These are phyloP conservation scores for Bagarius yarrelli DNA, from an alignment of 2,113 vertebrate genomes.

Conservation along the genomic window DNA sequence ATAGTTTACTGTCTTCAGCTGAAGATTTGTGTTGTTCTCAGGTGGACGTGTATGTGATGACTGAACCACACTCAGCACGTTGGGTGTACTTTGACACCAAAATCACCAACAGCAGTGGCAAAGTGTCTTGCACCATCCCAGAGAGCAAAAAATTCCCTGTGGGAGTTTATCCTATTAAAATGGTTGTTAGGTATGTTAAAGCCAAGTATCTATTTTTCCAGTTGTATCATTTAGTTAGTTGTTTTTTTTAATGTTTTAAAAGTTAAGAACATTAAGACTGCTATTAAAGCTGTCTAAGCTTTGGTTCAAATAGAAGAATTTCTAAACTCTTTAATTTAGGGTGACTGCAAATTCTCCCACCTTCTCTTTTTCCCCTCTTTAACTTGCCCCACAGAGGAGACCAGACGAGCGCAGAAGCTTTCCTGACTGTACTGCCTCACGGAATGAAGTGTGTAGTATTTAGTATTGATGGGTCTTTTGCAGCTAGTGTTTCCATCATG, in stretches of 20 bases:
- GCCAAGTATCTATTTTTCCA: not conserved
- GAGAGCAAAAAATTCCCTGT: constrained; percentile 4
- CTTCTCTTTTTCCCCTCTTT: not conserved
- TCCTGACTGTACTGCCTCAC: not conserved
- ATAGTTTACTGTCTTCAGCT: not conserved
- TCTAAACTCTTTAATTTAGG: not conserved
- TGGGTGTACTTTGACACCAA: constrained; percentile 8
- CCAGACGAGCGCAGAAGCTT: constrained; percentile 8
- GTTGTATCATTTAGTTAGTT: not conserved
- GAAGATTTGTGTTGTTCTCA: not conserved
- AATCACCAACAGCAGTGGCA: constrained; percentile 13
- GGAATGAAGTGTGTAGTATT: constrained; percentile 20
- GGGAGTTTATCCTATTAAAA: constrained; percentile 15
- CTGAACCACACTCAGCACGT: constrained; percentile 9
- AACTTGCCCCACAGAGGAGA: not conserved
- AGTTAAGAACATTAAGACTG: not conserved
- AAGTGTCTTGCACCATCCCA: constrained; percentile 1
- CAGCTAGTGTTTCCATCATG: constrained; percentile 16
- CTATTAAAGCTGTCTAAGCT: not conserved
- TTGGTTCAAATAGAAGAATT: not conserved
- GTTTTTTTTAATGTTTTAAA: not conserved
- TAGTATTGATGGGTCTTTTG: constrained; percentile 27
- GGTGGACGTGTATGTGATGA: constrained; percentile 26
- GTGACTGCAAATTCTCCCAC: not conserved
- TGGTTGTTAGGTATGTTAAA: constrained; percentile 9